Base-by-base conservation (phyloP, 2,113 vertebrate species). In the Microtus montanus region DNA sequence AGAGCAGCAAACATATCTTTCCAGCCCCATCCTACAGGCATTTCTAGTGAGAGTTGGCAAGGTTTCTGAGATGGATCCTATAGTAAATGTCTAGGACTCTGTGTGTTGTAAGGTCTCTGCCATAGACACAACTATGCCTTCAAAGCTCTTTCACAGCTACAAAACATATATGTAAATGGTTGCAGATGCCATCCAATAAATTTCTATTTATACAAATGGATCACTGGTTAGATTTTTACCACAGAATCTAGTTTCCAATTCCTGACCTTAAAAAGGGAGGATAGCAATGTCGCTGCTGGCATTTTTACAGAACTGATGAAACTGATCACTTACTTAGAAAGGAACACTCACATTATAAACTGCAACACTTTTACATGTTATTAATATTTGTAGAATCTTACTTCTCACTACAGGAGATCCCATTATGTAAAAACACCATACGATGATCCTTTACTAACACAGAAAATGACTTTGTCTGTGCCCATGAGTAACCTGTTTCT, bases 81-180 rank as follows among this genome's bases (percentile, higher is more conserved):
- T 6, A 93, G 15, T 64, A 96, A 96, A 58, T 64, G 80, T 52
- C 75, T 92, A 64, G 41, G 26, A 0, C 24, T 89, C 89, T 91
- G 28, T 90, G 17, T 19, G n/a, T 13, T 52, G 24, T 61, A n/a
- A 8, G 35, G 41, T 73, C 30, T 75, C 66, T 82, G 8, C 77
- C 66, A 88, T 19, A 74, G 49, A 7, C 61, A 61, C 74, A 68
- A 20, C 15, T 87, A 54, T 41, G 24, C 2, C n/a, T n/a, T 78
- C 92, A n/a, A 8, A 78, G 52, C 15, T 78, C 7, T 54, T 80
- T 85, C 66, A 22, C 28, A 82, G 19, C 8, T 6, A 38, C 15
- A 64, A 94, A 86, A 19, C 73, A 82, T n/a, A 85, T 9, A 85
- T 9, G 61, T 85, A 90, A 85, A 82, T 87, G 33, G 54, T 35